phyloP scores from a whole-genome alignment of 2,888 invertebrate genomes.

The Philaethria dido region DNA sequence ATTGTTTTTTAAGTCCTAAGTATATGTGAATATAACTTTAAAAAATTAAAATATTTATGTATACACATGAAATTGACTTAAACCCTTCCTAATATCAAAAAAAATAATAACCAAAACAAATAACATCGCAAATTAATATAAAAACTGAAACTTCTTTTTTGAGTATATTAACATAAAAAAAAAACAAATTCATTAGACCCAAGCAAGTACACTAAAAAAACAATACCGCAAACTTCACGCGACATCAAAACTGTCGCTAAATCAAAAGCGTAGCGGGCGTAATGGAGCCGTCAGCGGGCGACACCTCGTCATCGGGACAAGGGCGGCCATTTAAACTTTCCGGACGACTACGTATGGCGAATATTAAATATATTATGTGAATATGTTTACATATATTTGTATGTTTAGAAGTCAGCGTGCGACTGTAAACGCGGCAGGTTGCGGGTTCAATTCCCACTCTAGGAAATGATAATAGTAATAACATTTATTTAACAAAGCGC shows the following conservation, averaged over 20 bases:
- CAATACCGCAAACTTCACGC: slow-evolving; percentile 42
- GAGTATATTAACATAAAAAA: not conserved
- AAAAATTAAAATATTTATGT: no score
- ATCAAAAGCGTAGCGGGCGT: slow-evolving; percentile 55
- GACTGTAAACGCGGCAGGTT: no score
- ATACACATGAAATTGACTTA: no score
- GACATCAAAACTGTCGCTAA: slow-evolving; percentile 49
- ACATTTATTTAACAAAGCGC: no score
- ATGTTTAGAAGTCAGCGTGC: not conserved
- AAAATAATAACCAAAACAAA: no score
- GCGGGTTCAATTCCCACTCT: not conserved
- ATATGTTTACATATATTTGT: not conserved
- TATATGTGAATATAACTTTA: no score
- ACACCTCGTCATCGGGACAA: slow-evolving; percentile 64
- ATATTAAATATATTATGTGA: slow-evolving; percentile 9
- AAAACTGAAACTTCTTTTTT: no score
- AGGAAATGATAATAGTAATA: no score
- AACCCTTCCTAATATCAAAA: no score
- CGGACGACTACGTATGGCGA: slow-evolving; percentile 38
- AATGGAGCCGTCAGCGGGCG: slow-evolving; percentile 64
- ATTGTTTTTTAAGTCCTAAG: no score
- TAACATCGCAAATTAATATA: no score
- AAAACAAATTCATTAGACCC: slow-evolving; percentile 14
- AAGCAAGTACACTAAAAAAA: slow-evolving; percentile 38
- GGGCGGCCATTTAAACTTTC: slow-evolving; percentile 68